Conservation (phyloP, 2,113 vertebrate genomes). For the Sapajus apella region DNA sequence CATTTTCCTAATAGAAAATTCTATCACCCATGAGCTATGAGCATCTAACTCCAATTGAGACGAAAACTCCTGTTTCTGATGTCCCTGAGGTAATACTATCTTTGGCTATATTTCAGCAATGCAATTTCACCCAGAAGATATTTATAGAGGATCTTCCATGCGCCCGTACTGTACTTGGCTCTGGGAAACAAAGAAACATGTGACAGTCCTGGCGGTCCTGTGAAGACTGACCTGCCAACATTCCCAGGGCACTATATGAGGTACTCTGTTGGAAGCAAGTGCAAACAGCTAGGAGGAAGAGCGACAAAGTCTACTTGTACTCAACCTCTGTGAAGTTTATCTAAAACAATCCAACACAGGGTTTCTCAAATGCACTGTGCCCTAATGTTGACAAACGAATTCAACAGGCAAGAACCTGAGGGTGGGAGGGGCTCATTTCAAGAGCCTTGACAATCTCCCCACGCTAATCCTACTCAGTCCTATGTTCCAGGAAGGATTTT, state of each 20-base stretch:
- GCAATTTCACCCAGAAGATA: slow-evolving; percentile 20
- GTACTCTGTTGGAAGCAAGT: not conserved
- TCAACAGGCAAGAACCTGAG: not conserved
- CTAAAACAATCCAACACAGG: not conserved
- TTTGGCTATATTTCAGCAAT: slow-evolving; percentile 50
- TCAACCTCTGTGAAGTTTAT: not conserved
- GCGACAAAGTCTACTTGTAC: not conserved
- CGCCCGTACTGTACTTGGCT: not conserved
- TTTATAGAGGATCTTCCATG: not conserved
- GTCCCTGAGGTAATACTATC: not conserved
- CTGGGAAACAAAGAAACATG: not conserved
- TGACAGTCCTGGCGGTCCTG: not conserved
- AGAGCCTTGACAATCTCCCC: not conserved
- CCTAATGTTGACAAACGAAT: not conserved
- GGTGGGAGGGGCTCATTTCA: not conserved
- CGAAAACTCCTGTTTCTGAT: slow-evolving; percentile 29
- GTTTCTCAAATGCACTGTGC: not conserved
- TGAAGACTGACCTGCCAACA: not conserved
- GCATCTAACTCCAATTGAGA: not conserved
- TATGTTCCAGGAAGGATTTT: not conserved
- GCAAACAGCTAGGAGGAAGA: not conserved
- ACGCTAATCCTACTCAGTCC: not conserved
- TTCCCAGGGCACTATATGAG: not conserved
- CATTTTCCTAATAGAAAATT: slow-evolving; percentile 43
- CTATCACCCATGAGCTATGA: slow-evolving; percentile 13